Base-by-base conservation (phyloP, 2,797 vertebrate genomes). In the Helicolenus hilgendorfi region DNA sequence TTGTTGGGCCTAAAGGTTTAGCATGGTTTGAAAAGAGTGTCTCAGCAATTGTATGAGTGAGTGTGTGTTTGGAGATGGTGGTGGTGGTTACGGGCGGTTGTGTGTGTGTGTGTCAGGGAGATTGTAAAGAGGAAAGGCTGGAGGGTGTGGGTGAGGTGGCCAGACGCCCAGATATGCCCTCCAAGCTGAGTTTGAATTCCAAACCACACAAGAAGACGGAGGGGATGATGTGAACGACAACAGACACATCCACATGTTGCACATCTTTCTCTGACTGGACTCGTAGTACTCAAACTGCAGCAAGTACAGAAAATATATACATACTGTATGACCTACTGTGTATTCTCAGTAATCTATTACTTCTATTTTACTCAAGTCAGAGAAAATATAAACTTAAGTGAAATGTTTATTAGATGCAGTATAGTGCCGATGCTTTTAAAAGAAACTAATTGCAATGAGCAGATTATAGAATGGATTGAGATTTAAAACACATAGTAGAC, bases 1-100 rank as follows among this genome's bases (percentile, higher is more conserved):
- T 96, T 96, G 95, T 96, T 97, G 89, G 82, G 90, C 82, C 89
- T 92, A 90, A 93, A 95, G 93, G 91, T 94, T 96, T 96, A 95
- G 94, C 90, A 94, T 95, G 92, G 88, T 95, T 92, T 97, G 85
- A 96, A 97, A 95, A 95, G 94, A 91, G 93, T 91, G 94, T 94
- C 90, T 95, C 84, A 83, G 89, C 92, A 93, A 84, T 92, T 94
- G 89, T 95, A 22, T 88, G 91, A 58, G 79, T 83, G 83, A 20
- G 72, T 68, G 85, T 67, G 76, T 72, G 77, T 59, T 71, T 77
- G 77, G 68, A 77, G 72, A 81, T 60, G 60, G 62, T 55, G 59
- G 68, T 65, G 56, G 62, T 64, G 80, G 55, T 78, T 45, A 65
- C n/a, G 73, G 2, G 41, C 6, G 26, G 60, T 29, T 79, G 73